Base-by-base conservation (phyloP, 2,113 vertebrate genomes). In the Cochlearius cochlearius region DNA sequence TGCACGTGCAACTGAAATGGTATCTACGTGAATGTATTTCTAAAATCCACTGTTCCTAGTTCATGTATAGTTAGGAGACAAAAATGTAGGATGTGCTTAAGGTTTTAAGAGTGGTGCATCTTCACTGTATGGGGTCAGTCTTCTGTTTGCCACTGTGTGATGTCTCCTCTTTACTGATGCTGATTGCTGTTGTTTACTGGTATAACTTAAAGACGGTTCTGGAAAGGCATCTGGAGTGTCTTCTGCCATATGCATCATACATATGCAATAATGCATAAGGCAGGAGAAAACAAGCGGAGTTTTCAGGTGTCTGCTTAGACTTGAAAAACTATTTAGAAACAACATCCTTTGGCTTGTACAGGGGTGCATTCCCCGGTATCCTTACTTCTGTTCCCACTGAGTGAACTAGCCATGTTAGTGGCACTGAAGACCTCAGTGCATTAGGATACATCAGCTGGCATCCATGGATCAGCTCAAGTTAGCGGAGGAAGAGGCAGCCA, bases 111-210 rank as follows among this genome's bases (percentile, higher is more conserved):
- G 23, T 26, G 34, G 7, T 9, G n/a, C 64, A 34, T 62, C 62
- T 85, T 74, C 55, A 29, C 9, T 87, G 10, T 82, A 15, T 84
- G 67, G 53, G 47, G 38, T 92, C 68, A 39, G 39, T 59, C 59
- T 95, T 82, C 87, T 91, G 19, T 66, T 36, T 83, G 59, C 96
- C 43, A 32, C 39, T 38, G 15, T 47, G 50, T 88, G 67, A 22
- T 56, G 13, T 56, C 75, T 78, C 27, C 43, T 68, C 78, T 86
- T 63, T 86, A 91, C 23, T 50, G n/a, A 77, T 20, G 63, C 53
- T 74, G 83, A 55, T 92, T 93, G 92, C 72, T 95, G 91, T 74
- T 92, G 86, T 94, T 96, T 96, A 79, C 55, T 82, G 75, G 52
- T 81, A 22, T 50, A 76, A 27, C 86, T 86, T 91, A 85, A 94